phyloP scores from a whole-genome alignment of 2,113 vertebrate genomes.

The Trematocara unimaculatum region DNA sequence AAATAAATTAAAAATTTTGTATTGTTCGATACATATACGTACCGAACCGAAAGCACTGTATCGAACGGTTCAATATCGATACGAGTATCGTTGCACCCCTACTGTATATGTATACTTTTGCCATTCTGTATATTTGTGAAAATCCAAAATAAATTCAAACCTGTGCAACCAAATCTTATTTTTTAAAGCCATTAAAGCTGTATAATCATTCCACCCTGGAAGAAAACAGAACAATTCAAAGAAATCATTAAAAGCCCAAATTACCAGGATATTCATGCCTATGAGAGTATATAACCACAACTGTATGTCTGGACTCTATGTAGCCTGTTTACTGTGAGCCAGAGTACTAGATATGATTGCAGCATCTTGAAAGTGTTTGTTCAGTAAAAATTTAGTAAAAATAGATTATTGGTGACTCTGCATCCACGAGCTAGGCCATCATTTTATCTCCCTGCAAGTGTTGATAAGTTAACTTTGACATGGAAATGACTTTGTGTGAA shows the following conservation, averaged over 20 bases:
- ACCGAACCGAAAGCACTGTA: too few relatives aligned
- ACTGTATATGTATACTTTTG: neutral
- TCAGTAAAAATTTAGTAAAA: neutral
- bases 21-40: too few relatives aligned
- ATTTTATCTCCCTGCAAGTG: neutral
- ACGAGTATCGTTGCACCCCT: too few relatives aligned
- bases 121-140: neutral
- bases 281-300: neutral
- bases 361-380: neutral
- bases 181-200: neutral
- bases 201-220: neutral
- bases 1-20: too few relatives aligned
- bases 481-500: slow-evolving; percentile 15
- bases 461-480: neutral
- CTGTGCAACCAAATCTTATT: neutral
- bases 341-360: neutral
- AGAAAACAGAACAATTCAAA: neutral
- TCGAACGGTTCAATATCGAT: too few relatives aligned
- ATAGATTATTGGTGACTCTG: neutral
- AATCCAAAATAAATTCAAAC: neutral
- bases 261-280: neutral
- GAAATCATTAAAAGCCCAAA: neutral
- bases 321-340: neutral
- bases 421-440: neutral
- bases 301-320: neutral